Evolutionary conservation across 2,888 invertebrate species (phyloP).

Genomic region (Ophion slaviceki): DNA sequence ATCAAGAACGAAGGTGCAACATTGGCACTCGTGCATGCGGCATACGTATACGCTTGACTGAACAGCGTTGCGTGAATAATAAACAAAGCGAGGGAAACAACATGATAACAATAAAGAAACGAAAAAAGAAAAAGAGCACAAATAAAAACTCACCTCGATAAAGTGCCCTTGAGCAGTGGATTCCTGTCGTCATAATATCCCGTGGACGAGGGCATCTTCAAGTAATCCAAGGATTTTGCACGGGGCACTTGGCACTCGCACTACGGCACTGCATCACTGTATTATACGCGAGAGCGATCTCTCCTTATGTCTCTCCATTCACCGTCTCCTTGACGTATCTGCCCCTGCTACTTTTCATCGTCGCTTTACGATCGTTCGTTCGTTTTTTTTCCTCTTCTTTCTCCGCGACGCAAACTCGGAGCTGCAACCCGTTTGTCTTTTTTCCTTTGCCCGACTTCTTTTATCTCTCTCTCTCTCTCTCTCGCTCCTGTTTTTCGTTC

Average conservation of each 20-base stretch:
- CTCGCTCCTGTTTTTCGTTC: not conserved
- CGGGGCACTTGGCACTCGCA: conserved; percentile 81
- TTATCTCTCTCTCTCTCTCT: not conserved
- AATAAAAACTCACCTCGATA: conserved; percentile 84
- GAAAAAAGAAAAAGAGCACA: not conserved
- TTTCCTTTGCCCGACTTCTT: not conserved
- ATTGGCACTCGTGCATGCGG: not conserved
- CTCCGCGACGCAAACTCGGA: not conserved
- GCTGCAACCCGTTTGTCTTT: not conserved
- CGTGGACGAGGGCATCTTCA: conserved; percentile 83
- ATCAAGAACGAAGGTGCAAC: not conserved
- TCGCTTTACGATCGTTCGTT: conserved; percentile 20
- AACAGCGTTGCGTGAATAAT: not conserved
- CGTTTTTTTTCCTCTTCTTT: not conserved
- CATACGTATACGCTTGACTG: not conserved
- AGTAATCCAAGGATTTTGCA: conserved; percentile 82
- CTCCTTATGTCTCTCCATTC: conserved; percentile 67
- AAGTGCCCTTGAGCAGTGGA: conserved; percentile 86
- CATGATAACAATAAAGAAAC: not conserved
- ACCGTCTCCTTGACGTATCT: conserved; percentile 59
- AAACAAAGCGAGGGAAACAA: not conserved
- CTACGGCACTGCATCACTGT: conserved; percentile 82
- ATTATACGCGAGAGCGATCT: conserved; percentile 75
- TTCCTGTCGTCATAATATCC: conserved; percentile 86
- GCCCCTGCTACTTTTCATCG: conserved; percentile 48